Conservation (phyloP, 2,797 vertebrate species). For the Hydrocynus forskahlii region DNA sequence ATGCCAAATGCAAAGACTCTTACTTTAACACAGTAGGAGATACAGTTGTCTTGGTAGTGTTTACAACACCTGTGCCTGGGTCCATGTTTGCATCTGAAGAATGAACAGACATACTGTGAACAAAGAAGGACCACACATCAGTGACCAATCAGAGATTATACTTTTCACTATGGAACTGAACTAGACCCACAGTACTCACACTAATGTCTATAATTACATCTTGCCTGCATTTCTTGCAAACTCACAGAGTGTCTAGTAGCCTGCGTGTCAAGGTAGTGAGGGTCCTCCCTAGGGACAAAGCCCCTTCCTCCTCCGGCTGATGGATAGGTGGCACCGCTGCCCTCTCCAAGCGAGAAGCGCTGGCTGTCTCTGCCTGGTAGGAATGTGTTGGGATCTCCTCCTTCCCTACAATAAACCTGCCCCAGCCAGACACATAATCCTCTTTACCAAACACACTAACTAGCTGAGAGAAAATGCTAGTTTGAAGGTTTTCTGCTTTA, state of each 20-base stretch:
- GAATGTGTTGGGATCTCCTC: constrained; percentile 94
- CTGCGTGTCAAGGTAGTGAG: constrained; percentile 78
- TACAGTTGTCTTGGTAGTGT: constrained; percentile 97
- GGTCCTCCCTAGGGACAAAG: constrained; percentile 67
- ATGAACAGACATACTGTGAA: not conserved
- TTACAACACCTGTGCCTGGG: constrained; percentile 98
- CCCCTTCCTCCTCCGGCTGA: constrained; percentile 61
- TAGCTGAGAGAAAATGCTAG: not conserved
- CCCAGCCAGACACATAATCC: constrained; percentile 24
- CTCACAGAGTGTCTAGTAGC: constrained; percentile 91
- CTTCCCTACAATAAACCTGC: constrained; percentile 95
- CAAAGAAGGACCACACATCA: not conserved
- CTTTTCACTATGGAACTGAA: too few relatives aligned
- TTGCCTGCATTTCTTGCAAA: not conserved
- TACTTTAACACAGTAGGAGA: constrained; percentile 98
- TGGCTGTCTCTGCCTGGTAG: constrained; percentile 73
- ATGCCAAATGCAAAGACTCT: constrained; percentile 59
- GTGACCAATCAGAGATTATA: not conserved
- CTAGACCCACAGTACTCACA: not conserved
- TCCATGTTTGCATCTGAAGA: constrained; percentile 91
- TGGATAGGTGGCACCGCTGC: constrained; percentile 50
- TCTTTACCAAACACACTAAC: constrained; percentile 6
- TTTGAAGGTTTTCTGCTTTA: not conserved
- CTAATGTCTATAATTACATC: not conserved
- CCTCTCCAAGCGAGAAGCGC: constrained; percentile 66